Evolutionary conservation across 1,140 invertebrate genomes (phyloP).

Genomic region (Papilio machaon): DNA sequence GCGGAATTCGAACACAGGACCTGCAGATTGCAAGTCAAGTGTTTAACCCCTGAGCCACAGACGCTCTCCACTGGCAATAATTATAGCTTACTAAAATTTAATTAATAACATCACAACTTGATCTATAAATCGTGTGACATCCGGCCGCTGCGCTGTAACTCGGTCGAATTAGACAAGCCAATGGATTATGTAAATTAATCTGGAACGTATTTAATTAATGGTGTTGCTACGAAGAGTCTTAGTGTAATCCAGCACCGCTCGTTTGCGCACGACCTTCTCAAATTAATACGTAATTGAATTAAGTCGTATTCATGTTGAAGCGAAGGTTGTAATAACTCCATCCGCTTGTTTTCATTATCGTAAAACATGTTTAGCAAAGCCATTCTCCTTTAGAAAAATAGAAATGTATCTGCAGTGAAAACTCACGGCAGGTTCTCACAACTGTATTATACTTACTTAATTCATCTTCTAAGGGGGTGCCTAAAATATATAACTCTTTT

Average conservation of each 20-base stretch:
- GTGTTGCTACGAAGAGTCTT: not conserved
- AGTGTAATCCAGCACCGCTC: not conserved
- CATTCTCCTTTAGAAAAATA: too few species aligned
- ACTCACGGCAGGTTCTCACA: too few species aligned
- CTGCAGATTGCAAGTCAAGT: too few species aligned
- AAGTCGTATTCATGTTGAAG: not conserved
- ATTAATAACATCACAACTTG: not conserved
- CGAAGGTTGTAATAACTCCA: not conserved
- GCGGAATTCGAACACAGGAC: too few species aligned
- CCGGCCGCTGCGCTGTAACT: not conserved
- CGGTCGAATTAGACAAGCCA: not conserved
- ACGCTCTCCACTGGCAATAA: not conserved
- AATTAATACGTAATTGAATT: not conserved
- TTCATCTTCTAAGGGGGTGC: too few species aligned
- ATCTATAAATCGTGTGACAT: constrained; percentile 9
- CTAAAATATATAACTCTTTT: too few species aligned
- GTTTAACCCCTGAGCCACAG: too few species aligned
- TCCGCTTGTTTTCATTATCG: not conserved
- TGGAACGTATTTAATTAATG: not conserved
- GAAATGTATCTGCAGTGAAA: too few species aligned
- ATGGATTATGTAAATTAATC: not conserved
- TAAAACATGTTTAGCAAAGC: too few species aligned
- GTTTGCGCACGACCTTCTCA: not conserved
- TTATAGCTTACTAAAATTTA: not conserved
- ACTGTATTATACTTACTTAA: too few species aligned